These are phyloP conservation scores for Acromyrmex echinatior DNA, from an alignment of 1,140 invertebrate species.

Conservation along the genomic window DNA sequence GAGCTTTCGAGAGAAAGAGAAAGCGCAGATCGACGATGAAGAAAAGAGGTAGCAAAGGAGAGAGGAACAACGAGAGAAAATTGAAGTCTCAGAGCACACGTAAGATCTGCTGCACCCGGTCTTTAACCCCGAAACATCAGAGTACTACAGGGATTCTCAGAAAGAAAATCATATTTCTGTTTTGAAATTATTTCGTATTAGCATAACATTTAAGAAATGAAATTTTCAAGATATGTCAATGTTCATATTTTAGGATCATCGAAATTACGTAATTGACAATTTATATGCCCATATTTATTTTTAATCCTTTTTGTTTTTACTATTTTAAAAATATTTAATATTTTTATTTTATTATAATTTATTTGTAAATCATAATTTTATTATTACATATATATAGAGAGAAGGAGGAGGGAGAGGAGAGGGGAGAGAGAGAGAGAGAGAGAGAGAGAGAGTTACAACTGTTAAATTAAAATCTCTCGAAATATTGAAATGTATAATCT, in stretches of 20 bases:
- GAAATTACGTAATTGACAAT: background rate
- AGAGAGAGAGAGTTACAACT: too few species aligned
- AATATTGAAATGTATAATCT: too few species aligned
- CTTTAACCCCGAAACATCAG: constrained; percentile 77
- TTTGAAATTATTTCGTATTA: background rate
- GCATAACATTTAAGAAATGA: background rate
- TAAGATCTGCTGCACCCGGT: constrained; percentile 76
- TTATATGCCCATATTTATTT: background rate
- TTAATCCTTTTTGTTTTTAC: background rate
- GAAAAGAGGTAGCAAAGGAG: constrained; percentile 13
- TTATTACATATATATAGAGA: too few species aligned
- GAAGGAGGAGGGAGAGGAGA: too few species aligned
- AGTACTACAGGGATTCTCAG: constrained; percentile 70
- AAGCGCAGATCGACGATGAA: constrained; percentile 41
- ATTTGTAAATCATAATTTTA: background rate
- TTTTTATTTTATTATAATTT: background rate
- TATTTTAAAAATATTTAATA: background rate
- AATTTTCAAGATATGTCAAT: background rate
- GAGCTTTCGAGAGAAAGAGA: constrained; percentile 44
- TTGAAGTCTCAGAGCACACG: constrained; percentile 75
- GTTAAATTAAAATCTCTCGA: too few species aligned
- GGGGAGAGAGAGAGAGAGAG: too few species aligned
- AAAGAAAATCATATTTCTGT: constrained; percentile 2
- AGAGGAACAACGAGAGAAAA: constrained; percentile 76
- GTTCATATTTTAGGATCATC: background rate